These are phyloP conservation scores for Chaetogeoica ovagalla DNA, from an alignment of 2,888 invertebrate species.

Conservation along the genomic window DNA sequence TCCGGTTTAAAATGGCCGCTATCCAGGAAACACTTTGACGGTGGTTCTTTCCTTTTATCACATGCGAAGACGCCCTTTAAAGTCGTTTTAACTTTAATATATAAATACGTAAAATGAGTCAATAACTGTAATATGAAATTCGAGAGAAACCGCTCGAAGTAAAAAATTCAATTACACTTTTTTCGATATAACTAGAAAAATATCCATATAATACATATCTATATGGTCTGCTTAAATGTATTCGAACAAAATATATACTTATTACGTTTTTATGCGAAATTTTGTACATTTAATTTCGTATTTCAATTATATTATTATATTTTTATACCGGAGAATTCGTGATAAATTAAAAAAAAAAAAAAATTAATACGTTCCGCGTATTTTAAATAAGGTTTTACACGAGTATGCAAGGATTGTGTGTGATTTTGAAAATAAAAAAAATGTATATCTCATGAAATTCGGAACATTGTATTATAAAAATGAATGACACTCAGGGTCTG, in stretches of 20 bases:
- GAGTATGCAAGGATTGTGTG: no score
- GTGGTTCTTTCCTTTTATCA: conserved; percentile 23
- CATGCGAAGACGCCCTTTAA: conserved; percentile 9
- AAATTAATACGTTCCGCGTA: no score
- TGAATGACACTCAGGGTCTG: no score
- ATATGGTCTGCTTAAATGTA: not conserved
- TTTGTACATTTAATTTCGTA: not conserved
- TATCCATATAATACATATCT: not conserved
- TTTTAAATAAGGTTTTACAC: no score
- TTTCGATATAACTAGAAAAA: not conserved
- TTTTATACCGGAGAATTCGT: no score
- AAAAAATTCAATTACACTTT: not conserved
- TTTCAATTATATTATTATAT: no score
- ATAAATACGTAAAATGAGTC: not conserved
- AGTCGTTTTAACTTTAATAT: conserved; percentile 22
- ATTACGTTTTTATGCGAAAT: no score
- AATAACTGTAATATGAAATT: conserved; percentile 2
- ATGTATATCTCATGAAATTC: no score
- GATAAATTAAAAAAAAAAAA: no score
- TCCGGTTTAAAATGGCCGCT: conserved; percentile 39
- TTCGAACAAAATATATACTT: not conserved
- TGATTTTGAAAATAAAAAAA: no score
- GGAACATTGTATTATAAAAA: no score
- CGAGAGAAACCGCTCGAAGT: not conserved
- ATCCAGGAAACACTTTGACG: conserved; percentile 36